Conservation (phyloP, 1,140 invertebrate species). For the Anastrepha ludens region DNA sequence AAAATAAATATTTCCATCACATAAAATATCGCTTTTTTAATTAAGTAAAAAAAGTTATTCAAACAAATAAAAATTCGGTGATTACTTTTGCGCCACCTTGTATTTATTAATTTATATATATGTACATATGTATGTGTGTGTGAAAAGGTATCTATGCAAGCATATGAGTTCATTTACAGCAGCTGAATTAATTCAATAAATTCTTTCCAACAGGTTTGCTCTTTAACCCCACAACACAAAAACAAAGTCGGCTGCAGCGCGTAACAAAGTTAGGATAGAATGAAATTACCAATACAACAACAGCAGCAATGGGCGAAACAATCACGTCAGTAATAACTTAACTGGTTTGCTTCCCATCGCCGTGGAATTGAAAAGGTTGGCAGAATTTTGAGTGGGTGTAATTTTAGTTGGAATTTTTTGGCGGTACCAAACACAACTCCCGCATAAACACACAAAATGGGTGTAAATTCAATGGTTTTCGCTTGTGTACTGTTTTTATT, state of each 20-base stretch:
- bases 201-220: not conserved
- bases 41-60: too few species aligned
- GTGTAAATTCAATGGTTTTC: not conserved
- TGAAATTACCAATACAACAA: not conserved
- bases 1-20: too few species aligned
- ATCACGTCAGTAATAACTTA: constrained; percentile 28
- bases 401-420: constrained; percentile 5
- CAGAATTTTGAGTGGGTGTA: constrained; percentile 28
- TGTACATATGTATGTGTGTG: not conserved
- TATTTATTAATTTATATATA: too few species aligned
- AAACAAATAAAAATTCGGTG: too few species aligned
- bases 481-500: not conserved
- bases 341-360: constrained; percentile 1
- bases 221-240: not conserved
- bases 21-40: too few species aligned
- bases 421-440: not conserved
- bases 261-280: constrained; percentile 2
- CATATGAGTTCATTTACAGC: not conserved
- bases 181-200: not conserved
- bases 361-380: constrained; percentile 10
- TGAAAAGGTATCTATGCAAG: not conserved
- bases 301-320: not conserved
- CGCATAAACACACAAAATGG: constrained; percentile 6
- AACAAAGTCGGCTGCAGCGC: constrained; percentile 2
- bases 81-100: too few species aligned